phyloP scores from a whole-genome alignment of 2,888 invertebrate genomes.

The Agrochola lychnidis region DNA sequence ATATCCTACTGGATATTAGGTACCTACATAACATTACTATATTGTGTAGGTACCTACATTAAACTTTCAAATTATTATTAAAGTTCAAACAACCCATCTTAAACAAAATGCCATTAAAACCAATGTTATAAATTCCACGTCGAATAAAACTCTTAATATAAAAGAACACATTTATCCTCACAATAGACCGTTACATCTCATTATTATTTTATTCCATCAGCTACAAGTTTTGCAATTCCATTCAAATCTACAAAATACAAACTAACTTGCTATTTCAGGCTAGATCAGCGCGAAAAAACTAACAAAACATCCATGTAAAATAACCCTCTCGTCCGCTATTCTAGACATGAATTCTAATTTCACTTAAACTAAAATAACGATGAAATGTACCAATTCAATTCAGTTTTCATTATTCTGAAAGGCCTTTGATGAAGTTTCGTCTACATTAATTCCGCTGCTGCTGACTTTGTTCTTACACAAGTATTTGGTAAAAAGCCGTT shows the following conservation, averaged over 20 bases:
- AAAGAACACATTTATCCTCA: conserved; percentile 1
- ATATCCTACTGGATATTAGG: background rate
- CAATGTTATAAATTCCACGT: background rate
- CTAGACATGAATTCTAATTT: conserved; percentile 42
- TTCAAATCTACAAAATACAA: background rate
- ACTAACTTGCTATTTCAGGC: conserved; percentile 1
- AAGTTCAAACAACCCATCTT: background rate
- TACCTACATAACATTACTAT: background rate
- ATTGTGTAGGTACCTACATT: background rate
- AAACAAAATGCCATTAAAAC: background rate
- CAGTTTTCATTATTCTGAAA: conserved; percentile 58
- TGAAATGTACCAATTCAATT: conserved; percentile 47
- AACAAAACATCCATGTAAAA: conserved; percentile 5
- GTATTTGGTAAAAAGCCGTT: conserved; percentile 3
- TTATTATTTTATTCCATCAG: conserved; percentile 13
- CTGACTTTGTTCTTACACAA: conserved; percentile 31
- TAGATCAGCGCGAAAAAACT: background rate
- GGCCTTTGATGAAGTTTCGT: conserved; percentile 48
- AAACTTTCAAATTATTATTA: background rate
- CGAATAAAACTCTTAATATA: background rate
- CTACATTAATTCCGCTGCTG: conserved; percentile 35
- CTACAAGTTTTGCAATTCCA: conserved; percentile 14
- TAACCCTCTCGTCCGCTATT: conserved; percentile 5
- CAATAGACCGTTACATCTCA: conserved; percentile 3
- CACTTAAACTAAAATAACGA: conserved; percentile 28